These are phyloP conservation scores for Megathymus violae DNA, from an alignment of 1,140 invertebrate genomes.

Conservation along the genomic window DNA sequence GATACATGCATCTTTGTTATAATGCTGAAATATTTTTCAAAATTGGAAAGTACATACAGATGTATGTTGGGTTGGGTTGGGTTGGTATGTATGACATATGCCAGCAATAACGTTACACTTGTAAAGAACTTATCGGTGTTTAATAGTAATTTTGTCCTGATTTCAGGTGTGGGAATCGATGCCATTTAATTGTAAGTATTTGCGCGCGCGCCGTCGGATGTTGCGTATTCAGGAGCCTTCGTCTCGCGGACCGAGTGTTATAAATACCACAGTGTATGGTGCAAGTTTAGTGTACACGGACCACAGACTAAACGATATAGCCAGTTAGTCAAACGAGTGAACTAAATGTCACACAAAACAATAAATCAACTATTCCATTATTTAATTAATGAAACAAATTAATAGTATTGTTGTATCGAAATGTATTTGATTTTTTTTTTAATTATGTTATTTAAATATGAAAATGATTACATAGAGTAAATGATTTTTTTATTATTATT, in stretches of 20 bases:
- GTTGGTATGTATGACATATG: too few relatives aligned
- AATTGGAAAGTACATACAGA: too few relatives aligned
- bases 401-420: conserved; percentile 73
- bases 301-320: conserved; percentile 11
- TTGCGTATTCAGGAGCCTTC: conserved; percentile 57
- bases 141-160: conserved; percentile 24
- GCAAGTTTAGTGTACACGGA: conserved; percentile 36
- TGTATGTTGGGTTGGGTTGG: too few relatives aligned
- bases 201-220: conserved; percentile 64
- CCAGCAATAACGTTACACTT: too few relatives aligned
- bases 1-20: too few relatives aligned
- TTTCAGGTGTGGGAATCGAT: conserved; percentile 76
- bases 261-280: conserved; percentile 32
- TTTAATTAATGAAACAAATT: conserved; percentile 65
- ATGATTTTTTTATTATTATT: conserved; percentile 61
- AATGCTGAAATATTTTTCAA: too few relatives aligned
- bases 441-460: conserved; percentile 78
- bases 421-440: conserved; percentile 73
- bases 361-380: conserved; percentile 80
- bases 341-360: conserved; percentile 63
- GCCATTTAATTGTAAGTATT: conserved; percentile 79
- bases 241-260: conserved; percentile 42
- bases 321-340: conserved; percentile 66
- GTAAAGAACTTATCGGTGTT: too few relatives aligned
- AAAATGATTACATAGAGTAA: conserved; percentile 75